These are phyloP conservation scores for Macaria notata DNA, from an alignment of 2,888 invertebrate genomes.

Conservation along the genomic window DNA sequence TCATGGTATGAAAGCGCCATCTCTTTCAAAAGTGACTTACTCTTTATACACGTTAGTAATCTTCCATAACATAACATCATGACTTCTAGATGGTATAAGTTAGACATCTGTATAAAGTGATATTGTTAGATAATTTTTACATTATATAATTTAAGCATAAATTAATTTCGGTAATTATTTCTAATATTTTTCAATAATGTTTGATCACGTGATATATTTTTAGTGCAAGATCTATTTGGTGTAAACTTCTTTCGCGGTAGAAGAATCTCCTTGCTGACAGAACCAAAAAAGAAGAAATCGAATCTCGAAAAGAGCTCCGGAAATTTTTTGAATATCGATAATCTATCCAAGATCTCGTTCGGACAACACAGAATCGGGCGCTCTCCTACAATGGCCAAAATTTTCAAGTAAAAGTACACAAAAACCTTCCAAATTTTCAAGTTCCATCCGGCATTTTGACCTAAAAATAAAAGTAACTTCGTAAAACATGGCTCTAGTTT, in stretches of 20 bases:
- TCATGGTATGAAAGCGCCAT: no score
- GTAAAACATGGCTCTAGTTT: slow-evolving; percentile 63
- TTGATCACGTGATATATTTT: no score
- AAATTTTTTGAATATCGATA: slow-evolving; percentile 44
- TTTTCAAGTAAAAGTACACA: slow-evolving; percentile 56
- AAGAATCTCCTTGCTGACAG: slow-evolving; percentile 17
- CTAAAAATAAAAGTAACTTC: slow-evolving; percentile 12
- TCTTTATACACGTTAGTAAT: no score
- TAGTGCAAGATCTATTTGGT: neutral
- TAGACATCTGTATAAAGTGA: no score
- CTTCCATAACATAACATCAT: no score
- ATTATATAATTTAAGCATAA: no score
- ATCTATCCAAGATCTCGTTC: slow-evolving; percentile 48
- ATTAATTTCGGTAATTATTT: no score
- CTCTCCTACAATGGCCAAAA: slow-evolving; percentile 62
- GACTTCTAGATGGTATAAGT: no score
- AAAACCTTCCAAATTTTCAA: slow-evolving; percentile 45
- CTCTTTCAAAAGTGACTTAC: no score
- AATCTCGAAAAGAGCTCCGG: slow-evolving; percentile 40
- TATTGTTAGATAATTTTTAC: no score
- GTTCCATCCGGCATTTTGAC: slow-evolving; percentile 32
- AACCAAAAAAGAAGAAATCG: slow-evolving; percentile 24
- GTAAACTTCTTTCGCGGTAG: slow-evolving; percentile 3
- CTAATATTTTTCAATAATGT: no score
- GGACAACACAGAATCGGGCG: slow-evolving; percentile 43